A percentile compares a stretch with the other conserved stretches of the same genome.
phyloP scores from a whole-genome alignment of 2,797 vertebrate species.

The Bradypus variegatus region DNA sequence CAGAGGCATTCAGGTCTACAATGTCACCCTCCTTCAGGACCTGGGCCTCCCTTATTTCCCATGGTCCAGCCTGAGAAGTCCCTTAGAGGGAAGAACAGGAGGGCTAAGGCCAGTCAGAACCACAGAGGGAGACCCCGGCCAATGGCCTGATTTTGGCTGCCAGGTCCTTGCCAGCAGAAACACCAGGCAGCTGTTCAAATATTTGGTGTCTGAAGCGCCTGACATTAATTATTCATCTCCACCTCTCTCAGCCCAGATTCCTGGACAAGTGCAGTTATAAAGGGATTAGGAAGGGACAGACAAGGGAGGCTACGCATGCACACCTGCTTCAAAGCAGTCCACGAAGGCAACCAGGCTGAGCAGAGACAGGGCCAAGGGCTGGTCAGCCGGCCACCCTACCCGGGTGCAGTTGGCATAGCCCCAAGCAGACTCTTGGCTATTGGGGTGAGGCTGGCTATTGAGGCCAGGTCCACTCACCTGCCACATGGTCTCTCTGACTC shows the following conservation, averaged over 20 bases:
- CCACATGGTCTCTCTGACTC: neutral
- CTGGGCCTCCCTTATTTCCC: neutral
- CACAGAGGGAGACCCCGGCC: slow-evolving; percentile 53
- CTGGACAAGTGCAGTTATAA: slow-evolving; percentile 76
- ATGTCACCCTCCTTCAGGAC: neutral
- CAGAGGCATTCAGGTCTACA: neutral
- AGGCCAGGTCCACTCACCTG: neutral
- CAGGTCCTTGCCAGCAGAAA: slow-evolving; percentile 76
- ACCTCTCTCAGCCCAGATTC: slow-evolving; percentile 77
- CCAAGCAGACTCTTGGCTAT: neutral
- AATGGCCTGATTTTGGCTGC: slow-evolving; percentile 72
- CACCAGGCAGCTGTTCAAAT: slow-evolving; percentile 81
- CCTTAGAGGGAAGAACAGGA: neutral
- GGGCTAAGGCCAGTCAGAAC: slow-evolving; percentile 32
- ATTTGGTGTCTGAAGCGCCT: slow-evolving; percentile 79
- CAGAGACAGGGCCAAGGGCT: slow-evolving; percentile 57
- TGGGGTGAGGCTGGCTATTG: neutral
- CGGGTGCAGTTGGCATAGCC: neutral
- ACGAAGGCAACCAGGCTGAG: neutral
- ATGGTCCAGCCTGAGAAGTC: slow-evolving; percentile 3
- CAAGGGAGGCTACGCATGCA: slow-evolving; percentile 57
- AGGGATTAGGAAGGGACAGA: slow-evolving; percentile 72
- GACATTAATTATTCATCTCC: slow-evolving; percentile 78
- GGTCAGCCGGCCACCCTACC: neutral
- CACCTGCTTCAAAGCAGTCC: slow-evolving; percentile 69